These are phyloP conservation scores for Biston stratarius DNA, from an alignment of 2,888 invertebrate genomes.

Conservation along the genomic window DNA sequence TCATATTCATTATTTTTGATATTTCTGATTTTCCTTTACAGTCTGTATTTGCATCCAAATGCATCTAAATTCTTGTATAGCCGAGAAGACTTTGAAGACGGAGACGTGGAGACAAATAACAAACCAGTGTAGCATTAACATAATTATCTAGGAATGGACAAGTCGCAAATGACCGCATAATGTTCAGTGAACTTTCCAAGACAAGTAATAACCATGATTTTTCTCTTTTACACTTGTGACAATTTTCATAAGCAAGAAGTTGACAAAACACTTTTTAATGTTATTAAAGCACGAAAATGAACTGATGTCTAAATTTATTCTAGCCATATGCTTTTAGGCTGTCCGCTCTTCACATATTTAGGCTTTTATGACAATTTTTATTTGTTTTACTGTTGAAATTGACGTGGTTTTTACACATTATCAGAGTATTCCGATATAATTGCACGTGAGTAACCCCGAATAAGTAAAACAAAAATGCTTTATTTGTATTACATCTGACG, in stretches of 20 bases:
- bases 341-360: no score
- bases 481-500: no score
- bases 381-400: no score
- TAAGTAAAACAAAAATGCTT: no score
- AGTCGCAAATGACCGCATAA: not conserved
- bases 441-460: no score
- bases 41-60: conserved; percentile 12
- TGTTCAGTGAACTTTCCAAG: not conserved
- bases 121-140: conserved; percentile 1
- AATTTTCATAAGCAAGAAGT: not conserved
- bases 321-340: no score
- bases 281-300: no score
- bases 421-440: no score
- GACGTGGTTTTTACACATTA: no score
- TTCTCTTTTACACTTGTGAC: not conserved
- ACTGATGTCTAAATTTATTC: no score
- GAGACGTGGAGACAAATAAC: not conserved
- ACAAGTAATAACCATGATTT: not conserved
- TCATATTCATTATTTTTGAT: no score
- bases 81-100: conserved; percentile 16
- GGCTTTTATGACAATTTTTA: no score
- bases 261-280: not conserved
- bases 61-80: conserved; percentile 8
- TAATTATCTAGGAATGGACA: not conserved
- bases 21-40: not conserved